Percentiles rank a stretch among this genome's conserved stretches.
phyloP scores from a whole-genome alignment of 2,888 invertebrate genomes.

The Meta bourneti region DNA sequence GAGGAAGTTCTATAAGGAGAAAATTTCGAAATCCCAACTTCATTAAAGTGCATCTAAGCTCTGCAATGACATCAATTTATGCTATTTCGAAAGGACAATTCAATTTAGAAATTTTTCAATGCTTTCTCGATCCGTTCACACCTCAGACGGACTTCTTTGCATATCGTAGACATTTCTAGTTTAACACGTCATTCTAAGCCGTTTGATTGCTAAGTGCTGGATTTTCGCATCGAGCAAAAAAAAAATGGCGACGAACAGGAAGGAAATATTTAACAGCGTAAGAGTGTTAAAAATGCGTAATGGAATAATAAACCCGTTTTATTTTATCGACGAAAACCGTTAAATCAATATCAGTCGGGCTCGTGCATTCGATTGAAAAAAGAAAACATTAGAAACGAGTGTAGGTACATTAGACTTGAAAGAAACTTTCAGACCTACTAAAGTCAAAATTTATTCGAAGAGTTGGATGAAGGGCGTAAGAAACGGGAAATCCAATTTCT shows the following conservation, averaged over 20 bases:
- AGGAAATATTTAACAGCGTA: neutral
- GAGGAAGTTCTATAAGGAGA: too few species aligned
- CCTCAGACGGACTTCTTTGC: too few species aligned
- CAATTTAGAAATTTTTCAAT: too few species aligned
- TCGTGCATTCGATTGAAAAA: neutral
- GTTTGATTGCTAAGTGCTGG: slow-evolving; percentile 11
- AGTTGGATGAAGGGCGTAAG: neutral
- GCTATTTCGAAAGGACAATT: too few species aligned
- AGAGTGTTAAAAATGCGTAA: slow-evolving; percentile 6
- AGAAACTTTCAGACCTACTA: slow-evolving; percentile 54
- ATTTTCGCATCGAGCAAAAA: neutral
- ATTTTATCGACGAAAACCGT: slow-evolving; percentile 24
- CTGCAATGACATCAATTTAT: too few species aligned
- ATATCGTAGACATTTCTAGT: too few species aligned
- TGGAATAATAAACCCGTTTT: slow-evolving; percentile 26
- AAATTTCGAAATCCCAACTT: too few species aligned
- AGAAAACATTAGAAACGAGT: slow-evolving; percentile 24
- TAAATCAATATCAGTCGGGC: slow-evolving; percentile 47
- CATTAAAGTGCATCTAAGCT: too few species aligned
- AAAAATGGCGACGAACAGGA: neutral
- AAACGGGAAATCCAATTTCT: slow-evolving; percentile 66
- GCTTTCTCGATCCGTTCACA: too few species aligned
- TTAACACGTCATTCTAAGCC: neutral
- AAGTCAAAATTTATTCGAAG: slow-evolving; percentile 69
- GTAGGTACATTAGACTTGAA: slow-evolving; percentile 54